Evolutionary conservation across 2,113 vertebrate genomes (phyloP).

Genomic region (Oncorhynchus kisutch): DNA sequence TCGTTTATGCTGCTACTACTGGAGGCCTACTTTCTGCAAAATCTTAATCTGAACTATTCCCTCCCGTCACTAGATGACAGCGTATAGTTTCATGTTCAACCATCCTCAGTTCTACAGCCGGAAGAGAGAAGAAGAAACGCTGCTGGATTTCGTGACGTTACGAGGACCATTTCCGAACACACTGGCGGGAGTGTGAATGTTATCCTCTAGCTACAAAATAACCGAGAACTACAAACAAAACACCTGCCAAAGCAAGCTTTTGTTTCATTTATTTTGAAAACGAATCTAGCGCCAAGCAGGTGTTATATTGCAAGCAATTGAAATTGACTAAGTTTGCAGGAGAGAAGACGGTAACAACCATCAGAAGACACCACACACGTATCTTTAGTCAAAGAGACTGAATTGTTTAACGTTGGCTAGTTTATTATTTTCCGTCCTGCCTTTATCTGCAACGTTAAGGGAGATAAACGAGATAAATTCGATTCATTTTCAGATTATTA

Average conservation of each 20-base stretch:
- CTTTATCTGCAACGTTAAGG: no score
- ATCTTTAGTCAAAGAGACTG: no score
- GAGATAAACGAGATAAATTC: no score
- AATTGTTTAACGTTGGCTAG: no score
- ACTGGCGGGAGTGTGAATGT: not conserved
- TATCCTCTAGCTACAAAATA: not conserved
- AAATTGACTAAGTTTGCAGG: no score
- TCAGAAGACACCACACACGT: no score
- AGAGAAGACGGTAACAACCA: no score
- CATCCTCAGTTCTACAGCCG: not conserved
- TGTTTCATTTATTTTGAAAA: not conserved
- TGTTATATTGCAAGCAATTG: not conserved
- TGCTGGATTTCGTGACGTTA: not conserved
- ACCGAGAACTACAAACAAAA: not conserved
- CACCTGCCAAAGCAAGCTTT: not conserved
- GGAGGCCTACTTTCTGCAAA: no score
- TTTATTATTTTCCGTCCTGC: no score
- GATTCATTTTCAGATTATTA: no score
- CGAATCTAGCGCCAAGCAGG: not conserved
- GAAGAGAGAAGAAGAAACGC: not conserved
- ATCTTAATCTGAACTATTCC: no score
- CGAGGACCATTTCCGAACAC: not conserved
- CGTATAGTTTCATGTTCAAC: not conserved
- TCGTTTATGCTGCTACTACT: no score
- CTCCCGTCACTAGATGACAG: not conserved